Evolutionary conservation across 1,140 invertebrate genomes (phyloP).

Genomic region (Teleopsis dalmanni): DNA sequence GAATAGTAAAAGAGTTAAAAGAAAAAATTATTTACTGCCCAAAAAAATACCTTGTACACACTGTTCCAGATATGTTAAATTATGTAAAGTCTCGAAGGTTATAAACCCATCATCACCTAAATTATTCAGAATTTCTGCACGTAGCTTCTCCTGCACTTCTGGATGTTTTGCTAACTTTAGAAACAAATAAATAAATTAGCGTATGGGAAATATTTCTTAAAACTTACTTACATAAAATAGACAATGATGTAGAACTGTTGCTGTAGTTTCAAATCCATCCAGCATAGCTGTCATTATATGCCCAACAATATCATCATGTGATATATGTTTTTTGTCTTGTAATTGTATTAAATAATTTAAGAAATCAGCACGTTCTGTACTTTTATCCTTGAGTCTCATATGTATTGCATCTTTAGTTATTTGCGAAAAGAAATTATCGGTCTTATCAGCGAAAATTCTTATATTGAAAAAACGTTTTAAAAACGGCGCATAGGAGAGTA

Average conservation of each 20-base stretch:
- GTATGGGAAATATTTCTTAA: not conserved
- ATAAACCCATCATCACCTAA: not conserved
- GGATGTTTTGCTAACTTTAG: slow-evolving; percentile 11
- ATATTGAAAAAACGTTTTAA: slow-evolving; percentile 17
- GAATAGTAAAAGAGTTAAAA: not conserved
- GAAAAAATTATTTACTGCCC: not conserved
- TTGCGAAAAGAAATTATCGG: slow-evolving; percentile 36
- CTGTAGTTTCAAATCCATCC: slow-evolving; percentile 56
- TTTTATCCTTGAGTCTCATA: slow-evolving; percentile 37
- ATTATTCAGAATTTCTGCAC: slow-evolving; percentile 3
- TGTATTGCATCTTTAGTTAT: slow-evolving; percentile 30
- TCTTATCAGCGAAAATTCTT: slow-evolving; percentile 27
- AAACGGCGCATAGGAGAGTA: slow-evolving; percentile 22
- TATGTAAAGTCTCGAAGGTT: slow-evolving; percentile 4
- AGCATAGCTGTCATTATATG: slow-evolving; percentile 49
- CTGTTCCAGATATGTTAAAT: slow-evolving; percentile 12
- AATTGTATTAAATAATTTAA: slow-evolving; percentile 40
- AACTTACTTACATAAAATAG: slow-evolving; percentile 29
- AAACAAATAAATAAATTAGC: not conserved
- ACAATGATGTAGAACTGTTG: slow-evolving; percentile 25
- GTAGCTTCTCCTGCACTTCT: slow-evolving; percentile 11
- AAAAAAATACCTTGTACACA: slow-evolving; percentile 4
- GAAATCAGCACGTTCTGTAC: slow-evolving; percentile 31
- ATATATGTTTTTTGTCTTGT: slow-evolving; percentile 42
- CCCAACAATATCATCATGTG: slow-evolving; percentile 52